Evolutionary conservation across 2,797 vertebrate genomes (phyloP), one percentile per base, ranked within the genome.

Genomic region (Gymnodraco acuticeps): DNA sequence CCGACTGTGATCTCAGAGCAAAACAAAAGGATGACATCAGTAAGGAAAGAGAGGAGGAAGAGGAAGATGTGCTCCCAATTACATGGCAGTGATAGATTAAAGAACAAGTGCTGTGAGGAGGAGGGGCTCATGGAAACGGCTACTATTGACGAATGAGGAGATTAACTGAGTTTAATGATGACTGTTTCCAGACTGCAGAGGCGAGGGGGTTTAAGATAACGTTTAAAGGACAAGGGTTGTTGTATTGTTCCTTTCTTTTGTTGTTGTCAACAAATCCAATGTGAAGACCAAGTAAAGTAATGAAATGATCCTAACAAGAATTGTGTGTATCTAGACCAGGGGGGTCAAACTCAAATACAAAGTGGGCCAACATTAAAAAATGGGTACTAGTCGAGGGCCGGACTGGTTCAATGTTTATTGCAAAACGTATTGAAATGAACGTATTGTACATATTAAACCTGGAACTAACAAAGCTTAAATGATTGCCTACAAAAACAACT

Each of bases 11-110:
- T 79, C 85, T 82, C 75, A 64, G 73, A 81, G 78, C 54, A 66
- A 86, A 86, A 88, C 84, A 92, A 84, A 76, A 58, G 48, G 70
- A 58, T 85, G 87, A 90, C 56, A 84, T 89, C 85, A 89, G 60
- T 0, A n/a, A 63, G 27, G 62, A 70, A 68, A 70, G 13, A 33
- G 63, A 53, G 43, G 65, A 53, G 56, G 45, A 54, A 54, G 47
- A 31, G 43, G 58, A 70, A 54, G 78, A 75, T 65, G 48, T 74
- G 84, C 85, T 85, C 78, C 72, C 63, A 83, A 84, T 82, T 85
- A 88, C 19, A 62, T 2, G 60, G 55, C 70, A 71, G 64, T 9
- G 64, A 41, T 41, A 42, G 67, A 85, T 82, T 78, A 45, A 70
- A 82, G 81, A 38, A 53, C 60, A 16, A 52, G 70, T 9, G 0